phyloP scores from a whole-genome alignment of 1,140 invertebrate genomes.

The Drosophila nikananu region DNA sequence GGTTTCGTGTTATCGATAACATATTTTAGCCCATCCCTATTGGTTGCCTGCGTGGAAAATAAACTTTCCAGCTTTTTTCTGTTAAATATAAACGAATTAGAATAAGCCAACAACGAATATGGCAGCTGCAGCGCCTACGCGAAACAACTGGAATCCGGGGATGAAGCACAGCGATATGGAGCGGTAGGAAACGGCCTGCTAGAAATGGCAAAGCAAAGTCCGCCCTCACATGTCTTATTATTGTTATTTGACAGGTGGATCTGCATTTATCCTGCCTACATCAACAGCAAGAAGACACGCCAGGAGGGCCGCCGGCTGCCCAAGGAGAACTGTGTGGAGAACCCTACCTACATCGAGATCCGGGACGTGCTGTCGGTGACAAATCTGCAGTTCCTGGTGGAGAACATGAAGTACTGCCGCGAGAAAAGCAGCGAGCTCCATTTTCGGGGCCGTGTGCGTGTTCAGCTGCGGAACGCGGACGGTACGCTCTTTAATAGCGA shows the following conservation, averaged over 20 bases:
- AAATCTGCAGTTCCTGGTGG: conserved; percentile 94
- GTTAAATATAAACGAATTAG: conserved; percentile 1
- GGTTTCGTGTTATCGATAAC: conserved; percentile 5
- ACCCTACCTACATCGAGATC: conserved; percentile 97
- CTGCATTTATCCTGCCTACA: conserved; percentile 98
- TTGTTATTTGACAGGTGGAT: conserved; percentile 91
- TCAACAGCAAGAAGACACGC: conserved; percentile 96
- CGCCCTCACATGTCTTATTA: conserved; percentile 44
- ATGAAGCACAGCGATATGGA: conserved; percentile 89
- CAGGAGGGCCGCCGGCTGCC: conserved; percentile 94
- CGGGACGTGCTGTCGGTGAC: conserved; percentile 94
- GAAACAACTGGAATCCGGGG: conserved; percentile 87
- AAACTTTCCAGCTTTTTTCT: conserved; percentile 34
- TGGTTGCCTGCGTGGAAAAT: conserved; percentile 76
- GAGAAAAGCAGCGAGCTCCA: conserved; percentile 95
- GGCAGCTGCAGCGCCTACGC: conserved; percentile 82
- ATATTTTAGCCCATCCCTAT: conserved; percentile 38
- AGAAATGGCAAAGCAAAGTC: conserved; percentile 42
- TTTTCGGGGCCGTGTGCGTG: conserved; percentile 94
- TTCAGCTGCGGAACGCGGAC: conserved; percentile 97
- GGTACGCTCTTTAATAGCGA: conserved; percentile 91
- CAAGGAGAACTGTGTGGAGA: conserved; percentile 95
- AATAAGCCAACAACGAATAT: conserved; percentile 53
- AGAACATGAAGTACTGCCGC: conserved; percentile 97
- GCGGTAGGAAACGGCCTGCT: conserved; percentile 74